Conservation (phyloP, 2,888 invertebrate species). For the Apodemia zela region DNA sequence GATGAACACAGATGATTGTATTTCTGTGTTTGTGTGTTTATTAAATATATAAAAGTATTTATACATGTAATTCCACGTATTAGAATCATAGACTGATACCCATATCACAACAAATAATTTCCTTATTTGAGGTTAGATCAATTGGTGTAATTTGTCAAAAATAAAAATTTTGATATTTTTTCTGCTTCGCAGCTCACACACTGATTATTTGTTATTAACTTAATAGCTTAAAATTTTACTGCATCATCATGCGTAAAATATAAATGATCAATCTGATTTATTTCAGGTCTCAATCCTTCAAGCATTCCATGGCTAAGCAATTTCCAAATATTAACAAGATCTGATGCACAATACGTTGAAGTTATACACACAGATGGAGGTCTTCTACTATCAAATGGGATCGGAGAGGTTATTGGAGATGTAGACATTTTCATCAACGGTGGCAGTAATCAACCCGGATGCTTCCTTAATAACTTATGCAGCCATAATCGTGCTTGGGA, state of each 20-base stretch:
- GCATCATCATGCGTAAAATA: background rate
- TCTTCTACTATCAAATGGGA: slow-evolving; percentile 71
- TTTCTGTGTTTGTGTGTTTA: no score
- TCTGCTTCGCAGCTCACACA: no score
- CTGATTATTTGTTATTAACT: background rate
- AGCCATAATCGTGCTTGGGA: slow-evolving; percentile 53
- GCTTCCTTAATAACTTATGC: slow-evolving; percentile 42
- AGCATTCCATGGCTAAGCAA: slow-evolving; percentile 42
- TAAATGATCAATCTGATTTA: background rate
- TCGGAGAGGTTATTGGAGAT: slow-evolving; percentile 87
- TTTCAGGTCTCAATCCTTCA: slow-evolving; percentile 52
- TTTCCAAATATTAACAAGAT: slow-evolving; percentile 37
- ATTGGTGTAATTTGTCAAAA: no score
- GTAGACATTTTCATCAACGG: slow-evolving; percentile 95
- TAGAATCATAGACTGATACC: no score
- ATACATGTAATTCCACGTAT: no score
- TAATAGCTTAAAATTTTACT: background rate
- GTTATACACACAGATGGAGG: slow-evolving; percentile 56
- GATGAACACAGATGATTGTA: no score
- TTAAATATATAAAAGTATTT: no score
- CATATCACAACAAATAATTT: no score
- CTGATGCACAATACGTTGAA: slow-evolving; percentile 57
- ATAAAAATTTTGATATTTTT: no score
- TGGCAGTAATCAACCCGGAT: slow-evolving; percentile 83
- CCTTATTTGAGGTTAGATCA: no score